Evolutionary conservation across 2,113 vertebrate species (phyloP), one percentile per base, ranked within the genome.

Genomic region (Percopsis transmontana): DNA sequence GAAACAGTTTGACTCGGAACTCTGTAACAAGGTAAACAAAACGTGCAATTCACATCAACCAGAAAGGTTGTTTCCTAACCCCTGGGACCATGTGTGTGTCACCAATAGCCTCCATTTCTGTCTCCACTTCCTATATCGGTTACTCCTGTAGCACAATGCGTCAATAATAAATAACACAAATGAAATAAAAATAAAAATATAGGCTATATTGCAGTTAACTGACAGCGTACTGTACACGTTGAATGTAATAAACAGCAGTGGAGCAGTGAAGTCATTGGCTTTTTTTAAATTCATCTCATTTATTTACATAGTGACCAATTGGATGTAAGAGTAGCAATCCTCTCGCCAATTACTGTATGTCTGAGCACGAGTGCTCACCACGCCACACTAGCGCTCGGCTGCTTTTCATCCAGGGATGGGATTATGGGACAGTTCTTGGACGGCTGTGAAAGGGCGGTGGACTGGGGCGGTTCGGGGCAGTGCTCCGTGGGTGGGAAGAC

Each of bases 401-500:
- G 87, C 77, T 86, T 88, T 87, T 86, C 79, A 87, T 85, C 80
- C 73, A 80, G 63, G 50, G 74, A 86, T 74, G 84, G 81, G 71
- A 87, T 86, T 82, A 83, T 21, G 72, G 81, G 81, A 85, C 81
- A 53, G 64, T 16, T 80, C 74, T 86, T 85, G 82, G 86, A 82
- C 7, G 60, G 42, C 81, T 79, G 77, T 75, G 41, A 87, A 83
- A 83, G 72, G 74, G 48, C 79, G 82, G 77, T 70, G 76, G 82
- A 71, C 77, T 80, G 59, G 71, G 77, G 82, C 64, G 74, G 77
- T 85, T 70, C 84, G 68, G 70, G 77, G 71, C 70, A 62, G 0
- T 21, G 68, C 84, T 85, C 70, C 72, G 85, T 91, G 90, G 87
- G 88, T 91, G 90, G 90, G 87, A 89, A 83, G 65, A 68, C 76